Conservation (phyloP, 2,113 vertebrate genomes). For the Corvus cornix region DNA sequence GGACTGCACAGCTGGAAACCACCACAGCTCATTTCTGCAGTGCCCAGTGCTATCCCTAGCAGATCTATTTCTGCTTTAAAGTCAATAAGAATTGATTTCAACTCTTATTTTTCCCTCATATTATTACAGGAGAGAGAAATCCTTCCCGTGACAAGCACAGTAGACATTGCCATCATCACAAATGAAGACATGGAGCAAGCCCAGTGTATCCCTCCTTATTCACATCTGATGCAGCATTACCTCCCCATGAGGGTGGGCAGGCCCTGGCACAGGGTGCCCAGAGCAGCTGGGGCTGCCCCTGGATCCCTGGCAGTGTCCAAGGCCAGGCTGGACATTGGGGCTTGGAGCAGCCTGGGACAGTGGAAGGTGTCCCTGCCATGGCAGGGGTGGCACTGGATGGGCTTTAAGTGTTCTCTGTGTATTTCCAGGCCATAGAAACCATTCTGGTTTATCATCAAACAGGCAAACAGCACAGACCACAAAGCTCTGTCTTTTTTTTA, state of each 20-base stretch:
- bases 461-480: neutral
- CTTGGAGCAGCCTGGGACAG: neutral
- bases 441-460: neutral
- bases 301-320: neutral
- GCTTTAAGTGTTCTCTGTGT: rapidly evolving
- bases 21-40: neutral
- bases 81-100: neutral
- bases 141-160: neutral
- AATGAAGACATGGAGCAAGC: neutral
- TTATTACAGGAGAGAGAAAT: neutral
- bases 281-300: neutral
- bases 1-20: neutral
- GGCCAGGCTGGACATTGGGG: neutral
- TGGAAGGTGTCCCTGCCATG: neutral
- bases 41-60: neutral
- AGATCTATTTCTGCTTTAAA: neutral
- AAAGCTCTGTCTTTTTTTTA: neutral
- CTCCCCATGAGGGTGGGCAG: rapidly evolving
- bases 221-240: neutral
- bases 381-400: neutral
- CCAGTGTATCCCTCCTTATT: neutral
- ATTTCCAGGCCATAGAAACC: neutral
- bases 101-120: neutral
- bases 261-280: neutral
- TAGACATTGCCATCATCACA: neutral